Evolutionary conservation across 2,113 vertebrate species (phyloP), one percentile per base, ranked within the genome.

Genomic region (Raja brachyura): DNA sequence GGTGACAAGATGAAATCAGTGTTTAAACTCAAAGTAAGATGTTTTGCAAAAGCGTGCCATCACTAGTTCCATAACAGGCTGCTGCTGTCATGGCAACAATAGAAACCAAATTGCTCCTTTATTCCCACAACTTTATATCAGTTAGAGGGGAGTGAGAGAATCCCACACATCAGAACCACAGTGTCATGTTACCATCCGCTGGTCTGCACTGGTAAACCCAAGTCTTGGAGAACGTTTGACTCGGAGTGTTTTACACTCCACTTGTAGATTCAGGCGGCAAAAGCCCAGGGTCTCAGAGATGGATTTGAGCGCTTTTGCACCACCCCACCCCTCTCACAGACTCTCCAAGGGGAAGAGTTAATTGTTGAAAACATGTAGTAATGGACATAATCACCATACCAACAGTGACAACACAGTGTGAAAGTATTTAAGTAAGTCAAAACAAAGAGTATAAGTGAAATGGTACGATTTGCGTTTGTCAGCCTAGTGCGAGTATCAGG

Each of bases 1-100:
- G 68, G 88, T 92, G 66, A 92, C 39, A 73, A 73, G 39, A 73
- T 39, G 90, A 92, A 73, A 92, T 92, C 90, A 73, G 90, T 20
- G 33, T 90, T 33, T 48, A 70, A 90, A 90, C 63, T 22, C 54
- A 66, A 33, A 90, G 31, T 74, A 92, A 70, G 63, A 66, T 70
- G 63, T 70, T 66, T 66, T 70, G 68, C 66, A 90, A 73, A 88
- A 92, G 39, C 16, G 70, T 73, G 68, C 33, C 39, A 33, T 92
- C 90, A 92, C 22, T 73, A 10, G 20, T 92, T 92, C 90, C 66
- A 92, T 54, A 92, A 92, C 90, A 92, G 59, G 73, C 66, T 39
- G 7, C 4, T 73, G 90, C 33, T 92, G 33, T 68, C 90, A 28
- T 92, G 48, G 90, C 16, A 73, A 92, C 90, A 1, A 13, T 48